A percentile compares a stretch with the other conserved stretches of the same genome.
Evolutionary conservation across 2,888 invertebrate species (phyloP).

Genomic region (Caenorhabditis sp.): DNA sequence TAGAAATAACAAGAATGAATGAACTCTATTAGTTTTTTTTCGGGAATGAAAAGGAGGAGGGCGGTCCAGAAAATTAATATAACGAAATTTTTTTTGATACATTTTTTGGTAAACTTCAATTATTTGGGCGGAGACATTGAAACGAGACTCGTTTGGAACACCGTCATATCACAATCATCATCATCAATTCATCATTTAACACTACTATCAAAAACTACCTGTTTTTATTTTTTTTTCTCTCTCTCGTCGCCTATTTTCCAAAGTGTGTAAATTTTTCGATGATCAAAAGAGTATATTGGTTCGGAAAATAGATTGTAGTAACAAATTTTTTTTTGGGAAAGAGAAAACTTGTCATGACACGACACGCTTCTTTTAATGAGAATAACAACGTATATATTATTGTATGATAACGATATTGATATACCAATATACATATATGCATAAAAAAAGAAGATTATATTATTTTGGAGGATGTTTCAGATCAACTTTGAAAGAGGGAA

Average conservation of each 20-base stretch:
- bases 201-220: constrained; percentile 1
- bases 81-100: not conserved
- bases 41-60: not conserved
- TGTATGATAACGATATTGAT: too few relatives aligned
- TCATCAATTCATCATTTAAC: constrained; percentile 1
- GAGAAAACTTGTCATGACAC: not conserved
- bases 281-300: not conserved
- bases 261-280: not conserved
- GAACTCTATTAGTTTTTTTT: not conserved
- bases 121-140: not conserved
- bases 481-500: too few relatives aligned
- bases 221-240: not conserved
- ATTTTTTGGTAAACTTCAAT: not conserved
- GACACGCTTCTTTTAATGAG: too few relatives aligned
- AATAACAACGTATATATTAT: too few relatives aligned
- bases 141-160: constrained; percentile 3
- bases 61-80: not conserved
- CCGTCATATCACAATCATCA: not conserved
- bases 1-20: not conserved
- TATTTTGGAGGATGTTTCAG: too few relatives aligned
- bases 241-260: not conserved
- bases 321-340: too few relatives aligned
- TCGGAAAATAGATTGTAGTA: not conserved
- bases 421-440: too few relatives aligned
- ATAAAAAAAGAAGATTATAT: too few relatives aligned